A percentile compares a stretch with the other conserved stretches of the same genome.
These are phyloP conservation scores for Melieria crassipennis DNA, from an alignment of 2,888 invertebrate genomes.

Conservation along the genomic window DNA sequence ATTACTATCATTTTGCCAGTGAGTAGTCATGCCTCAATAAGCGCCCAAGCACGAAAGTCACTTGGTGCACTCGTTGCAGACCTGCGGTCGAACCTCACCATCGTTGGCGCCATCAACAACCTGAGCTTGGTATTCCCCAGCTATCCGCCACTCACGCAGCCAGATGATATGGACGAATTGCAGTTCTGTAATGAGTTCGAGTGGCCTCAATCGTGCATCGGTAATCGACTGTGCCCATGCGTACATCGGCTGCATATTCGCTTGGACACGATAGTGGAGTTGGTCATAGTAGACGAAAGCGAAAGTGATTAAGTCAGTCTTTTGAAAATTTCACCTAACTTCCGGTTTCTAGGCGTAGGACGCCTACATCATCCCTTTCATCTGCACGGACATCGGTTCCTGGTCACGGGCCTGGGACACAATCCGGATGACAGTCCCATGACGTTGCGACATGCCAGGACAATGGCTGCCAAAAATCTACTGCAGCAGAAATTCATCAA, in stretches of 20 bases:
- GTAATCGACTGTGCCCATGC: constrained; percentile 46
- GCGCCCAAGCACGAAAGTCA: neutral
- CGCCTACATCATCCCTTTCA: constrained; percentile 63
- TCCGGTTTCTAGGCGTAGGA: constrained; percentile 47
- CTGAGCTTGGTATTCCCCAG: constrained; percentile 80
- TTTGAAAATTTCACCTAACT: neutral
- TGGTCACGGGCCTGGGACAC: constrained; percentile 56
- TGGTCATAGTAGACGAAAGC: constrained; percentile 59
- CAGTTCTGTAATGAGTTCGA: constrained; percentile 52
- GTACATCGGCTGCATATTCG: constrained; percentile 54
- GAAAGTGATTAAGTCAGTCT: constrained; percentile 8
- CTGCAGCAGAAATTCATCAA: constrained; percentile 43
- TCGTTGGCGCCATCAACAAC: constrained; percentile 73
- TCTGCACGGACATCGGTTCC: constrained; percentile 61
- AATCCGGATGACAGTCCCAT: constrained; percentile 43
- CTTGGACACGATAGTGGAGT: constrained; percentile 52
- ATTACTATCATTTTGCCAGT: constrained; percentile 53
- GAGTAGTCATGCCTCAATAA: constrained; percentile 34
- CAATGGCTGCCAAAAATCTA: constrained; percentile 40
- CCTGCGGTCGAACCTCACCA: constrained; percentile 44
- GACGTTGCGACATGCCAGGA: constrained; percentile 49
- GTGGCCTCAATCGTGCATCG: constrained; percentile 45
- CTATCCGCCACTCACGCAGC: constrained; percentile 80
- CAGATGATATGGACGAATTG: constrained; percentile 51
- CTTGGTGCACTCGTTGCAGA: constrained; percentile 40